Percentiles rank a stretch among this genome's conserved stretches.
Conservation (phyloP, 2,113 vertebrate species). For the Dasypus novemcinctus region DNA sequence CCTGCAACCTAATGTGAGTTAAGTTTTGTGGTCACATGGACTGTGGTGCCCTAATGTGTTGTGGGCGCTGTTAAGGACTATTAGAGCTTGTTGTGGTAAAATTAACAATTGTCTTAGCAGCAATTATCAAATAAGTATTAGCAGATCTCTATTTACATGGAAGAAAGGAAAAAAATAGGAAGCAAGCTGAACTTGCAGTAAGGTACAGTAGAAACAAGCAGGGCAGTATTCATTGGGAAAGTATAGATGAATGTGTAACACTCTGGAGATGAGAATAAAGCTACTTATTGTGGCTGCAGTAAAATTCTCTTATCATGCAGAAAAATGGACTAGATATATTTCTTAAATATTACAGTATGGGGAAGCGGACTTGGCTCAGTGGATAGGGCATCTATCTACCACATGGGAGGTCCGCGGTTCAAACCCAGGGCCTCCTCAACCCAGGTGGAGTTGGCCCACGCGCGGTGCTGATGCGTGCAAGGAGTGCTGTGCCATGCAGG, state of each 20-base stretch:
- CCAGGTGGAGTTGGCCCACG: too few species aligned
- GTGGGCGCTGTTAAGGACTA: background rate
- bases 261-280: background rate
- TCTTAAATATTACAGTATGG: background rate
- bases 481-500: too few species aligned
- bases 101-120: background rate
- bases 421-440: too few species aligned
- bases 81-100: background rate
- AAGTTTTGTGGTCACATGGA: background rate
- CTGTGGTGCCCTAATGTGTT: background rate
- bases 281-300: background rate
- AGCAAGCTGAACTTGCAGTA: background rate
- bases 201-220: background rate
- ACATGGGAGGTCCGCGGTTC: too few species aligned
- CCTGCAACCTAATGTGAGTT: background rate
- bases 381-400: too few species aligned
- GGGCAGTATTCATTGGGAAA: background rate
- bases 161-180: background rate
- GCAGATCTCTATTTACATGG: background rate
- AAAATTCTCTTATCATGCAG: background rate
- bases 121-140: background rate
- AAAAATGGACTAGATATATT: background rate
- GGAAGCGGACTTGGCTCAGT: too few species aligned
- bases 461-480: too few species aligned
- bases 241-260: background rate